Percentiles rank a stretch among this genome's conserved stretches.
phyloP scores from a whole-genome alignment of 2,888 invertebrate species.

The Portevinia maculata region DNA sequence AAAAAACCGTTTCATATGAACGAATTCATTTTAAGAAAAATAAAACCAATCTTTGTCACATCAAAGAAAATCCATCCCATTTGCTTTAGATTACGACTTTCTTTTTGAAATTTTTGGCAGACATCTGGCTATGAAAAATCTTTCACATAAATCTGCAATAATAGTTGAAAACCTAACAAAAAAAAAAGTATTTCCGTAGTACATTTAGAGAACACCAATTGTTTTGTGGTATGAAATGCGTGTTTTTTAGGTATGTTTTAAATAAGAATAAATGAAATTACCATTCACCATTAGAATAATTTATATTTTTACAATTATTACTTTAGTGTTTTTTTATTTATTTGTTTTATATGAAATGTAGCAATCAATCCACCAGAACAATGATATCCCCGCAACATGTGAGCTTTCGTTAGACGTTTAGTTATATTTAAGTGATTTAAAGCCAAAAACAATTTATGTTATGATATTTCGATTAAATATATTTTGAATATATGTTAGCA shows the following conservation, averaged over 20 bases:
- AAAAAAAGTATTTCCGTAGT: too few species aligned
- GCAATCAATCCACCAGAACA: conserved; percentile 16
- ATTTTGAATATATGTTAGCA: conserved; percentile 62
- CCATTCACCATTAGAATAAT: conserved; percentile 49
- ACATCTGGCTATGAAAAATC: too few species aligned
- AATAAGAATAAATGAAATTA: conserved; percentile 43
- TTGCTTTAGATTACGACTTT: too few species aligned
- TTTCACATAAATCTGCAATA: too few species aligned
- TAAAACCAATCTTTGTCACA: too few species aligned
- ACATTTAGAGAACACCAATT: conserved; percentile 19
- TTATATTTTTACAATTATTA: conserved; percentile 47
- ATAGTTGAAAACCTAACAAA: too few species aligned
- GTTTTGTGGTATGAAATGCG: conserved; percentile 34
- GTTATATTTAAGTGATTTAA: conserved; percentile 29
- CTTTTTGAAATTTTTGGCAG: too few species aligned
- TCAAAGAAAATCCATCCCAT: too few species aligned
- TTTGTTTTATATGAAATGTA: conserved; percentile 13
- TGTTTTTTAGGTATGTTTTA: not conserved
- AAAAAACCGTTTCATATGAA: too few species aligned
- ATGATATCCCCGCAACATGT: conserved; percentile 38
- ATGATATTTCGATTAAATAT: conserved; percentile 20
- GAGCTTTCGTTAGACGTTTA: conserved; percentile 41
- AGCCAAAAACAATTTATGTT: too few species aligned
- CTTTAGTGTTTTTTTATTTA: conserved; percentile 3
- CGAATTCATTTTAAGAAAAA: too few species aligned